Evolutionary conservation across 2,888 invertebrate genomes (phyloP).

Genomic region (Parnassius apollo): DNA sequence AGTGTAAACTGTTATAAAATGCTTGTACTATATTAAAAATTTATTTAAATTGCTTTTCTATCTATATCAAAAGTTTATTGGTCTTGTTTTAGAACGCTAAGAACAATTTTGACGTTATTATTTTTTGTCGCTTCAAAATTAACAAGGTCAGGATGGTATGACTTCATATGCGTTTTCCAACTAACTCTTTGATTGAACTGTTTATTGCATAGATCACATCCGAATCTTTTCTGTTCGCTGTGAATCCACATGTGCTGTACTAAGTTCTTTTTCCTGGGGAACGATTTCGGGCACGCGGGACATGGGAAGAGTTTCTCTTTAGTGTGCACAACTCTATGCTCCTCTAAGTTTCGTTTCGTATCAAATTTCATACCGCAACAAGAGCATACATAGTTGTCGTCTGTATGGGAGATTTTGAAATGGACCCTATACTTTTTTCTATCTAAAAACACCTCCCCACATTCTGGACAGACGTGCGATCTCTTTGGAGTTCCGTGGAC

Average conservation of each 20-base stretch:
- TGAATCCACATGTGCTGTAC: slow-evolving; percentile 72
- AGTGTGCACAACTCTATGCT: slow-evolving; percentile 77
- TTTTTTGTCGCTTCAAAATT: slow-evolving; percentile 51
- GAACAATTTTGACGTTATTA: slow-evolving; percentile 49
- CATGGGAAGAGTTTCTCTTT: slow-evolving; percentile 75
- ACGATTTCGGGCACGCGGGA: slow-evolving; percentile 69
- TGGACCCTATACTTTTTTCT: slow-evolving; percentile 57
- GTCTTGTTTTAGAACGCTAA: slow-evolving; percentile 41
- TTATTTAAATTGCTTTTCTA: slow-evolving; percentile 27
- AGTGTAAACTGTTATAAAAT: background rate
- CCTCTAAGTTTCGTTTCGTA: slow-evolving; percentile 54
- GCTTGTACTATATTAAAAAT: background rate
- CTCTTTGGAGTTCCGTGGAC: slow-evolving; percentile 54
- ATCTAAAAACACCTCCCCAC: slow-evolving; percentile 52
- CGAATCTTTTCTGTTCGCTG: slow-evolving; percentile 63
- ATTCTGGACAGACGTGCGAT: slow-evolving; percentile 57
- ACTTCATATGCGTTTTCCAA: slow-evolving; percentile 69
- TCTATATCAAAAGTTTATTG: slow-evolving; percentile 25
- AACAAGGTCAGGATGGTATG: slow-evolving; percentile 61
- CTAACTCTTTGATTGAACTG: slow-evolving; percentile 71
- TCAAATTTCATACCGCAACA: slow-evolving; percentile 65
- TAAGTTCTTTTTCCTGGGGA: slow-evolving; percentile 65
- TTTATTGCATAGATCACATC: slow-evolving; percentile 63
- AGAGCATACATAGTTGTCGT: slow-evolving; percentile 60
- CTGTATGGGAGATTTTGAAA: slow-evolving; percentile 60